These are phyloP conservation scores for Blera fallax DNA, from an alignment of 2,888 invertebrate genomes.

Conservation along the genomic window DNA sequence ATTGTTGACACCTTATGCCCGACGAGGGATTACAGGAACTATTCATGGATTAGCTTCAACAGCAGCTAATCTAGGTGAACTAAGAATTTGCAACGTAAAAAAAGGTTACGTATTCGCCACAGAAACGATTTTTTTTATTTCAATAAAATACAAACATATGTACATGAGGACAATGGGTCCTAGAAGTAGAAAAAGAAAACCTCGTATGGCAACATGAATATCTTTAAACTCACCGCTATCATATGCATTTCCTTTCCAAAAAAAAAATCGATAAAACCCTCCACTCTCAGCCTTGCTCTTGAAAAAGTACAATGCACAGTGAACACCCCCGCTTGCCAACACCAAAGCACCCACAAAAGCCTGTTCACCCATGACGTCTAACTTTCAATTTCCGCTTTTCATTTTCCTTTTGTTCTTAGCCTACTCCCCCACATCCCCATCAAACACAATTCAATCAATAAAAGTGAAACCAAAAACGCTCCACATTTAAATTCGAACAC, in stretches of 20 bases:
- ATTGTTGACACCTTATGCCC: too few relatives aligned
- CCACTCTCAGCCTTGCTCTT: slow-evolving; percentile 39
- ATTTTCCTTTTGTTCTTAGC: slow-evolving; percentile 17
- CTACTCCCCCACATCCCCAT: background rate
- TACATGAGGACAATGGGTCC: slow-evolving; percentile 1
- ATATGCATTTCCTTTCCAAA: background rate
- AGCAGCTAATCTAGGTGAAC: too few relatives aligned
- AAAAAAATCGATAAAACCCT: slow-evolving; percentile 27
- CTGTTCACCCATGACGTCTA: slow-evolving; percentile 39
- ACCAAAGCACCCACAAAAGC: too few relatives aligned
- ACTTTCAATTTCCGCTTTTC: slow-evolving; percentile 56
- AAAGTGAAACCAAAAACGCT: slow-evolving; percentile 26
- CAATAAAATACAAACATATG: too few relatives aligned
- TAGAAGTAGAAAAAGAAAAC: background rate
- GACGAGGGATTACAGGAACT: too few relatives aligned
- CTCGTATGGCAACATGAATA: background rate
- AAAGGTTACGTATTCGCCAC: too few relatives aligned
- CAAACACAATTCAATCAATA: slow-evolving; percentile 36
- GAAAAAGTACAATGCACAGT: slow-evolving; percentile 5
- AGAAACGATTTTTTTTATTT: too few relatives aligned
- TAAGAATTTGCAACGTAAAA: too few relatives aligned
- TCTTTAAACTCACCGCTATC: background rate
- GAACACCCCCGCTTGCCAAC: background rate
- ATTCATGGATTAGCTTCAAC: too few relatives aligned
- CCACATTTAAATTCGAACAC: slow-evolving; percentile 1